Evolutionary conservation across 1,140 invertebrate genomes (phyloP).

Genomic region (Cecropterus lyciades): DNA sequence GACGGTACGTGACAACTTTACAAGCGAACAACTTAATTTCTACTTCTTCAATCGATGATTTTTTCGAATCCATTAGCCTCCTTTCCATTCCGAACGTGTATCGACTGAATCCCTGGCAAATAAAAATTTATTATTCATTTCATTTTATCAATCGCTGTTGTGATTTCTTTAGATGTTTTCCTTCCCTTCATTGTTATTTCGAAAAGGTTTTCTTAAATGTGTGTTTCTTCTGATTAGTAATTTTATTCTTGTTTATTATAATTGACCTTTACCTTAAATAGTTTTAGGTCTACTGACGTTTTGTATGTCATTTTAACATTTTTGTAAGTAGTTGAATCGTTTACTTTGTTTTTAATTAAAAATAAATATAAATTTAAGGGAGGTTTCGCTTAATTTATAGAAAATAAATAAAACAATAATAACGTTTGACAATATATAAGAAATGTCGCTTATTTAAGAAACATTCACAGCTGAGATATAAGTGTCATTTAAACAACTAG

Average conservation of each 20-base stretch:
- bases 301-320: too few species aligned
- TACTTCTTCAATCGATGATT: constrained; percentile 50
- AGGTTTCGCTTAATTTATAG: too few species aligned
- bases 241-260: constrained; percentile 18
- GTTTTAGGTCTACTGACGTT: too few species aligned
- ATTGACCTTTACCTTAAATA: too few species aligned
- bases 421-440: too few species aligned
- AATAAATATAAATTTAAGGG: too few species aligned
- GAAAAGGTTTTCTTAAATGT: constrained; percentile 28
- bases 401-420: too few species aligned
- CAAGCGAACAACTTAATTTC: constrained; percentile 58
- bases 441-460: too few species aligned
- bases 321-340: too few species aligned
- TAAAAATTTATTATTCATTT: constrained; percentile 54
- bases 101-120: constrained; percentile 47
- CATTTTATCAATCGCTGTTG: constrained; percentile 51
- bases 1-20: constrained; percentile 53
- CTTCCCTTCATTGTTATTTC: constrained; percentile 30
- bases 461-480: too few species aligned
- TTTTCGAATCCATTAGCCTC: constrained; percentile 52
- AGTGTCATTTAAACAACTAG: too few species aligned
- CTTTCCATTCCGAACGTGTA: constrained; percentile 58
- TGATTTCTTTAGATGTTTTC: constrained; percentile 46
- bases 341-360: too few species aligned
- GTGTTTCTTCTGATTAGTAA: constrained; percentile 21